A percentile compares a stretch with the other conserved stretches of the same genome.
These are phyloP conservation scores for Drosophila anomalata DNA, from an alignment of 2,888 invertebrate genomes.

Conservation along the genomic window DNA sequence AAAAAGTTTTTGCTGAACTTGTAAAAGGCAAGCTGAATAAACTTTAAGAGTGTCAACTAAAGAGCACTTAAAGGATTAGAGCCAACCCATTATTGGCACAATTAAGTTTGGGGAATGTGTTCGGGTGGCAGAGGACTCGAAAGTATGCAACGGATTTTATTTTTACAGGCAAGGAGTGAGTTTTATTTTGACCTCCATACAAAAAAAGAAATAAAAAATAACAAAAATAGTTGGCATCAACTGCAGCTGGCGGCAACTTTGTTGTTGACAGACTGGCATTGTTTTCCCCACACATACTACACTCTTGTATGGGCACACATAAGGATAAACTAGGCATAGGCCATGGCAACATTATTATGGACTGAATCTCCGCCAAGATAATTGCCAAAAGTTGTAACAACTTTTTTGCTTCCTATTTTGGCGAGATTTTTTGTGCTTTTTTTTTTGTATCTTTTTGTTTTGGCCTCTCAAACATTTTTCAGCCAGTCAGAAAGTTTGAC, in stretches of 20 bases:
- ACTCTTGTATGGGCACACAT: not conserved
- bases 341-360: slow-evolving; percentile 42
- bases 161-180: not conserved
- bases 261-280: slow-evolving; percentile 51
- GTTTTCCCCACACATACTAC: not conserved
- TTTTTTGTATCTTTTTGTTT: slow-evolving; percentile 25
- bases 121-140: slow-evolving; percentile 30
- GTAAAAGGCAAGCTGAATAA: slow-evolving; percentile 5
- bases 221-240: slow-evolving; percentile 34
- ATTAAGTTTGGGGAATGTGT: slow-evolving; percentile 33
- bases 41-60: slow-evolving; percentile 12
- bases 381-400: slow-evolving; percentile 79
- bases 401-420: slow-evolving; percentile 46
- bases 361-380: slow-evolving; percentile 70
- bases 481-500: slow-evolving; percentile 75
- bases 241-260: slow-evolving; percentile 43
- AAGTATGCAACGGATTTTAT: slow-evolving; percentile 6
- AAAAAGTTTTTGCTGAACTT: not conserved
- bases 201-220: slow-evolving; percentile 16
- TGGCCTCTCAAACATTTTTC: slow-evolving; percentile 59
- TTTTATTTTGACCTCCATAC: slow-evolving; percentile 33
- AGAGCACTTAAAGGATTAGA: slow-evolving; percentile 69
- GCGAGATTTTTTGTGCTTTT: not conserved
- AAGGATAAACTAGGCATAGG: slow-evolving; percentile 7
- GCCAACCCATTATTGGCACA: slow-evolving; percentile 57